These are phyloP conservation scores for Malaclemys terrapin DNA, from an alignment of 2,113 vertebrate species.

Conservation along the genomic window DNA sequence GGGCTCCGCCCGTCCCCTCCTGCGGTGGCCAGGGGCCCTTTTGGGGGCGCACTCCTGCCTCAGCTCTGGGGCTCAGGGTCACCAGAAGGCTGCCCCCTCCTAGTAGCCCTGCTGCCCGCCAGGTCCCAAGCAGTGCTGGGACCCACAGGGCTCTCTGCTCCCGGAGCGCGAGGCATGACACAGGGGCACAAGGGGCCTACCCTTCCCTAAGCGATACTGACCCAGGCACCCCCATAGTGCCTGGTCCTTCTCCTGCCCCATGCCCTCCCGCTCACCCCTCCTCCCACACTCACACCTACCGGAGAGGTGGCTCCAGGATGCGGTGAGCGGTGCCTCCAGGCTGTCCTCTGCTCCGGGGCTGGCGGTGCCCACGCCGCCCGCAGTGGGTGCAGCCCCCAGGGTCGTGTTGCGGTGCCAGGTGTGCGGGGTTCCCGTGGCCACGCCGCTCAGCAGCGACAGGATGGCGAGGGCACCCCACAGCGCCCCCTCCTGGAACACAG, in stretches of 20 bases:
- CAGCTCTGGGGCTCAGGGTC: too few relatives aligned
- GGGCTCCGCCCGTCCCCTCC: fast-evolving
- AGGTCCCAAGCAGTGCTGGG: not conserved
- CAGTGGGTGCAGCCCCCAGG: not conserved
- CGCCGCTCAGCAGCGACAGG: constrained; percentile 68
- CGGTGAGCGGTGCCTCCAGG: not conserved
- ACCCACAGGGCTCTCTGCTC: not conserved
- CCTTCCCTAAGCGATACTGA: not conserved
- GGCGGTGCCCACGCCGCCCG: not conserved
- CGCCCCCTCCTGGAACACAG: constrained; percentile 52
- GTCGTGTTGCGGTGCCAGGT: constrained; percentile 33
- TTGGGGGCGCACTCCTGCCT: too few relatives aligned
- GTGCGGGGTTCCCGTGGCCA: constrained; percentile 40
- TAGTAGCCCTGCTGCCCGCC: too few relatives aligned
- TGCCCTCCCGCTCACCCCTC: not conserved
- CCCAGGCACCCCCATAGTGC: not conserved
- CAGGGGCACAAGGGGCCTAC: not conserved
- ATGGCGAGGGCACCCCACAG: constrained; percentile 68
- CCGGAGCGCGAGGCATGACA: not conserved
- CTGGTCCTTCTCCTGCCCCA: not conserved
- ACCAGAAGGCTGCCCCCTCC: too few relatives aligned
- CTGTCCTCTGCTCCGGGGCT: constrained; percentile 2
- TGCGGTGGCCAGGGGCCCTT: fast-evolving
- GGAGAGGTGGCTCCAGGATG: not conserved
- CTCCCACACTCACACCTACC: not conserved